Evolutionary conservation across 2,797 vertebrate genomes (phyloP).

Genomic region (Sebastes glaucus): DNA sequence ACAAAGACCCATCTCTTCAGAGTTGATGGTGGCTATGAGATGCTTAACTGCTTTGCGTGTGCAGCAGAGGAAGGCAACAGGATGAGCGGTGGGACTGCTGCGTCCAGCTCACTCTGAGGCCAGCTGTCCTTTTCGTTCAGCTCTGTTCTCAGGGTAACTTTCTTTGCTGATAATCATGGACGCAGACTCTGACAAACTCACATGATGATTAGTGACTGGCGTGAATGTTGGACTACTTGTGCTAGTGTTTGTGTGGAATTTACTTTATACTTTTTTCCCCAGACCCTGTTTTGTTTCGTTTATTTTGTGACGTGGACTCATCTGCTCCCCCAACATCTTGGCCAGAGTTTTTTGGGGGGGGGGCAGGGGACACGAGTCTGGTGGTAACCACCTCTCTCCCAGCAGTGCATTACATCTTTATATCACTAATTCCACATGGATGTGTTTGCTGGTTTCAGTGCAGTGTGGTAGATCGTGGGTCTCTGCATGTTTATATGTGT

Average conservation of each 20-base stretch:
- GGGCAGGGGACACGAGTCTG: conserved; percentile 7
- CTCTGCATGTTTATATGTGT: conserved; percentile 55
- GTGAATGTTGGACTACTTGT: conserved; percentile 13
- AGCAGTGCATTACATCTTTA: conserved; percentile 33
- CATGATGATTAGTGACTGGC: not conserved
- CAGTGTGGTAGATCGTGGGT: conserved; percentile 35
- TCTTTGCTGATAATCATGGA: conserved; percentile 28
- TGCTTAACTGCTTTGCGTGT: not conserved
- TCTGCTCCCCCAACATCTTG: conserved; percentile 38
- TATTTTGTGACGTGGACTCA: conserved; percentile 37
- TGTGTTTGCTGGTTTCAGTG: conserved; percentile 43
- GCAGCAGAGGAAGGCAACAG: conserved; percentile 14
- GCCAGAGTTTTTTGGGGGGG: conserved; percentile 20
- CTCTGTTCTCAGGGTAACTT: conserved; percentile 41
- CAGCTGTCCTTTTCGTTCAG: conserved; percentile 19
- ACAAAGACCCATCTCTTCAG: conserved; percentile 14
- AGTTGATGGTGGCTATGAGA: not conserved
- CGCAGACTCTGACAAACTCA: not conserved
- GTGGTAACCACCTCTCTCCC: conserved; percentile 60
- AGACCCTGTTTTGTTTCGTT: conserved; percentile 31
- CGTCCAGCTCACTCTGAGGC: conserved; percentile 58
- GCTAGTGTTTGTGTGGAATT: conserved; percentile 28
- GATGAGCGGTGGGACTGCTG: conserved; percentile 65
- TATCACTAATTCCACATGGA: conserved; percentile 30
- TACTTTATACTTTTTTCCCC: conserved; percentile 1